These are phyloP conservation scores for Pachycephus smyrnensis DNA, from an alignment of 2,888 invertebrate species.

Conservation along the genomic window DNA sequence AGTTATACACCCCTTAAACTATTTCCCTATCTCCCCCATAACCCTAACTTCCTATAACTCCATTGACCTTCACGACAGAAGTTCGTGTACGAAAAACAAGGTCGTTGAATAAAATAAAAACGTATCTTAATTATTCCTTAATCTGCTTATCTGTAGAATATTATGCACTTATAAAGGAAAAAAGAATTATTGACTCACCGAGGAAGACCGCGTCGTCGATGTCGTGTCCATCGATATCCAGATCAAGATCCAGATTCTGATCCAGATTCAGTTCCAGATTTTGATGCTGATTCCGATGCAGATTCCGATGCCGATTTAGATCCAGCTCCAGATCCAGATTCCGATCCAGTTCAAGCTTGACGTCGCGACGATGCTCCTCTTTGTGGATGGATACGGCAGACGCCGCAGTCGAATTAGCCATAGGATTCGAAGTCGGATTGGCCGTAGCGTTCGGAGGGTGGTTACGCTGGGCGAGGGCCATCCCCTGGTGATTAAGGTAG, in stretches of 20 bases:
- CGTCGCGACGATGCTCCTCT: not conserved
- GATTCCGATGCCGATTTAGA: not conserved
- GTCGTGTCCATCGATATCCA: slow-evolving; percentile 52
- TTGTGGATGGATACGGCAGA: not conserved
- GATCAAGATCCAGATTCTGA: slow-evolving; percentile 10
- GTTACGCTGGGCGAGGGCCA: slow-evolving; percentile 49
- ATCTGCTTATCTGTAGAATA: not conserved
- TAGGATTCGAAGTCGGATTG: not conserved
- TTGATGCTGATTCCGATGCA: slow-evolving; percentile 30
- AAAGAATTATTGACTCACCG: slow-evolving; percentile 46
- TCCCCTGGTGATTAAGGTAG: slow-evolving; percentile 46
- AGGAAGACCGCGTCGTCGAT: slow-evolving; percentile 62
- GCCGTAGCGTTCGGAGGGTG: slow-evolving; percentile 29
- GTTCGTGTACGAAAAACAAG: not conserved
- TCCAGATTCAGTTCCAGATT: not conserved
- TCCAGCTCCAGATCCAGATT: not conserved
- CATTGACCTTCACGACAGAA: not conserved
- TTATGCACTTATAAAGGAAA: not conserved
- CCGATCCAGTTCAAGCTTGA: slow-evolving; percentile 2
- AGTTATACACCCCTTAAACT: not conserved
- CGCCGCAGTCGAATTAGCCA: not conserved
- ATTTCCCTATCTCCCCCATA: not conserved
- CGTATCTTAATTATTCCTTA: not conserved
- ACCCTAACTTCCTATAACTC: not conserved
- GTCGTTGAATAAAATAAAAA: not conserved